Evolutionary conservation across 2,797 vertebrate genomes (phyloP), one percentile per base, ranked within the genome.

Genomic region (Spinus olivaceus): DNA sequence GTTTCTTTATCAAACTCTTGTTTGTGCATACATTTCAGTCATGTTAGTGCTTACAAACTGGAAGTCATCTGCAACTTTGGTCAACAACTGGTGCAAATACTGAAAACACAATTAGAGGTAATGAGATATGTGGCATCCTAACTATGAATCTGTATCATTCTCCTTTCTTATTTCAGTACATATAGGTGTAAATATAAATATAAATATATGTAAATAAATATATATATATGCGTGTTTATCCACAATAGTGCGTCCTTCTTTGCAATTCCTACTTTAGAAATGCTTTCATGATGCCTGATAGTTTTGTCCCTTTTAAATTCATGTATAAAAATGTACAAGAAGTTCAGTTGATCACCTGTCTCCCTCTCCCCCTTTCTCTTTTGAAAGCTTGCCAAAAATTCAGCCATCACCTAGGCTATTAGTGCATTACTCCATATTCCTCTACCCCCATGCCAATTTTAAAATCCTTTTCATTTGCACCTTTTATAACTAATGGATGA

Each of bases 401-500:
- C 57, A 93, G 37, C 82, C 50, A 86, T 70, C 27, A 81, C 73
- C 72, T 89, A 69, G 53, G 50, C 73, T 95, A 84, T 92, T 92
- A 95, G 57, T 60, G 69, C 50, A 59, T 92, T 96, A 92, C 89
- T 96, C 53, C 39, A 64, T 91, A 85, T 85, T 87, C 60, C 39
- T 87, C 79, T 95, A 91, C 87, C 78, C 12, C n/a, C 60, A 51
- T 50, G 49, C 53, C 74, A 91, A 87, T 96, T 97, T 92, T 35
- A 91, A 94, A 95, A 90, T 80, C 51, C 81, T 91, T 96, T 88
- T 94, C 57, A 79, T 95, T 95, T 96, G 71, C 72, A 91, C 91
- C 61, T 95, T 93, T 97, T 97, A 92, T 86, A 95, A 93, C 89
- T 97, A 97, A 97, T 97, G 89, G 95, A 57, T 95, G 70, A 95